These are phyloP conservation scores for Antheraea yamamai DNA, from an alignment of 2,888 invertebrate species.

Conservation along the genomic window DNA sequence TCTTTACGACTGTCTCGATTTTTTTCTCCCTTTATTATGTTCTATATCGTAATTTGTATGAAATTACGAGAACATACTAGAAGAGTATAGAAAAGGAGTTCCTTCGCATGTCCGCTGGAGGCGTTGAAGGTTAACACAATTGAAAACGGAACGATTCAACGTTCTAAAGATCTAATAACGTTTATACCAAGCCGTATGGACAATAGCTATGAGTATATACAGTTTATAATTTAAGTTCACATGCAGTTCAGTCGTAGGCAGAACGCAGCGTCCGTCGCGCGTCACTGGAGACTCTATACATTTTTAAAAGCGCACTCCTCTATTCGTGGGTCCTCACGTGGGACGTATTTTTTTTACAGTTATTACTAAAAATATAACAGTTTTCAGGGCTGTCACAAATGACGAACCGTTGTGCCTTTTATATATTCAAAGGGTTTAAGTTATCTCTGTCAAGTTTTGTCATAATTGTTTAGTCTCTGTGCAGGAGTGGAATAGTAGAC, in stretches of 20 bases:
- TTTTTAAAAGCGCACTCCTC: constrained; percentile 1
- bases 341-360: constrained; percentile 1
- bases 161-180: not conserved
- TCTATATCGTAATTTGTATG: no score
- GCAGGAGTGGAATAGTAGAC: no score
- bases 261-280: not conserved
- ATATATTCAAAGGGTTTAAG: not conserved
- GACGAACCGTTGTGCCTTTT: not conserved
- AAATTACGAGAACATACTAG: no score
- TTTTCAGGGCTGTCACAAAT: not conserved
- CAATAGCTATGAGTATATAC: no score
- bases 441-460: no score
- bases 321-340: not conserved
- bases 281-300: not conserved
- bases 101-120: not conserved
- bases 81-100: not conserved
- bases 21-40: no score
- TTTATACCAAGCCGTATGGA: not conserved
- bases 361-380: not conserved
- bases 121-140: not conserved
- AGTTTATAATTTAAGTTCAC: no score
- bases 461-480: no score
- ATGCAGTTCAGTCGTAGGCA: not conserved
- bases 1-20: no score
- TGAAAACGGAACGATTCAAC: not conserved